Evolutionary conservation across 1,140 invertebrate genomes (phyloP).

Genomic region (Trachymyrmex septentrionalis): DNA sequence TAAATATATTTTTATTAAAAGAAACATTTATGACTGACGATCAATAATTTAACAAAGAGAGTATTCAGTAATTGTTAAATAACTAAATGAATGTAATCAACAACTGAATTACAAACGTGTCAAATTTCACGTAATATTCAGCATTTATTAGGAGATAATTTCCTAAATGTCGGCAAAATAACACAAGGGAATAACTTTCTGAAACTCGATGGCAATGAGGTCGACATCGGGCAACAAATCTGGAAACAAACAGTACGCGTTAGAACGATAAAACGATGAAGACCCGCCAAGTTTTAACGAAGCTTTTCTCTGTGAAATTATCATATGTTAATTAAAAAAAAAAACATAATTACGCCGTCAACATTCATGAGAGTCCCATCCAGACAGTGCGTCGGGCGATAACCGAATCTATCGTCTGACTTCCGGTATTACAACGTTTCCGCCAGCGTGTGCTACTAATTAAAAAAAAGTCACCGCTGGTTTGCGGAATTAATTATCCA

Average conservation of each 20-base stretch:
- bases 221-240: conserved; percentile 7
- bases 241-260: conserved; percentile 26
- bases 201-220: neutral
- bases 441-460: conserved; percentile 25
- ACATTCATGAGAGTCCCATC: neutral
- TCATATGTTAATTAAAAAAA: conserved; percentile 38
- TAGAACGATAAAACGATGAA: conserved; percentile 46
- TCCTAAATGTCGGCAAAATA: conserved; percentile 41
- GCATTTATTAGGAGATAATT: conserved; percentile 37
- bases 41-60: neutral
- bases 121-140: neutral
- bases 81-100: neutral
- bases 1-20: neutral
- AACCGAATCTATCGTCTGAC: neutral
- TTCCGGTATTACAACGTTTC: conserved; percentile 34
- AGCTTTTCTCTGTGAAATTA: conserved; percentile 14
- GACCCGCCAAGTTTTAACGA: conserved; percentile 20
- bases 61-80: neutral
- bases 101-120: neutral
- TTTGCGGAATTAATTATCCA: conserved; percentile 48
- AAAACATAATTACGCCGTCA: conserved; percentile 28
- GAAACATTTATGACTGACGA: neutral
- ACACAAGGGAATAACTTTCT: conserved; percentile 46
- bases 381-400: neutral
- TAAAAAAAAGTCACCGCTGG: conserved; percentile 25